Conservation (phyloP, 2,113 vertebrate genomes). For the Penelope pileata region DNA sequence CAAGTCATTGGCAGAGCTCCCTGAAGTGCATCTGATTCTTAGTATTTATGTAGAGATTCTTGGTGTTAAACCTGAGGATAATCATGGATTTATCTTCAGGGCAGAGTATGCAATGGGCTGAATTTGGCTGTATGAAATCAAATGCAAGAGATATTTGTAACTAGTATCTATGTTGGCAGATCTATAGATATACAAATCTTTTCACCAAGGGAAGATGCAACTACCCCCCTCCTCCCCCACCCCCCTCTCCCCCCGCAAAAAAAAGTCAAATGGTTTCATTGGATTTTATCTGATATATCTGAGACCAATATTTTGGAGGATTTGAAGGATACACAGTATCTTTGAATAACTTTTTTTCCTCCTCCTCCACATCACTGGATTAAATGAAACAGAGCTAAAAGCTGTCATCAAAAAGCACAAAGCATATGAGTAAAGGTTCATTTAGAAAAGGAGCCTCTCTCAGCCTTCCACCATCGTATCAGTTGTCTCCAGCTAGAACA, state of each 20-base stretch:
- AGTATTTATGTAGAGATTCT: background rate
- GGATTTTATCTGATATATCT: background rate
- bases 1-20: background rate
- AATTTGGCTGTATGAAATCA: background rate
- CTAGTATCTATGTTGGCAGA: background rate
- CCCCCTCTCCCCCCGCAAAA: too few relatives aligned
- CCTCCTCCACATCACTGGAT: background rate
- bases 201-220: background rate
- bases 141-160: background rate
- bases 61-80: background rate
- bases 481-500: background rate
- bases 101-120: background rate
- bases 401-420: background rate
- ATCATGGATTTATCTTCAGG: background rate
- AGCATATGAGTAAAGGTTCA: background rate
- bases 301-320: background rate
- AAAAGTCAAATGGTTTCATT: background rate
- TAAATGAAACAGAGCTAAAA: background rate
- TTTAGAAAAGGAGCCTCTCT: background rate
- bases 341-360: background rate
- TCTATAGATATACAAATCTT: background rate
- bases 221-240: too few relatives aligned
- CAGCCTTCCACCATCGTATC: accelerated
- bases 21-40: background rate
- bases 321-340: accelerated